Percentiles rank a stretch among this genome's conserved stretches.
Evolutionary conservation across 2,888 invertebrate genomes (phyloP).

Genomic region (Tubiluchus corallicola): DNA sequence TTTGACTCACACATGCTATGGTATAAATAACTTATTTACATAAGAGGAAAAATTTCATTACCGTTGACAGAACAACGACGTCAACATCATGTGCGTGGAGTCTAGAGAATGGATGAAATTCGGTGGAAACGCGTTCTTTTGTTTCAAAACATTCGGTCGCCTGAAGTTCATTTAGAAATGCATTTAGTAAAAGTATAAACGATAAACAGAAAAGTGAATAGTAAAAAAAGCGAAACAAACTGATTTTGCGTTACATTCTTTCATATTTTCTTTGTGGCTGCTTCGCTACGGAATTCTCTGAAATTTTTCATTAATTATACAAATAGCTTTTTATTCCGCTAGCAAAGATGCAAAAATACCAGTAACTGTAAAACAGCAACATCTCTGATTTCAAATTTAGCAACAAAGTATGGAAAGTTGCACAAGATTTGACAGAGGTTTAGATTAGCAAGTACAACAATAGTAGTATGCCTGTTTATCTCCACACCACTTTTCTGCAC

Average conservation of each 20-base stretch:
- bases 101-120: constrained; percentile 98
- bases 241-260: not conserved
- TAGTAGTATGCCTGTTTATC: no score
- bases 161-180: constrained; percentile 14
- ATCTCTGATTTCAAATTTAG: no score
- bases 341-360: no score
- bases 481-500: no score
- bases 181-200: not conserved
- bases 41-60: constrained; percentile 9
- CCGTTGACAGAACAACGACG: constrained; percentile 61
- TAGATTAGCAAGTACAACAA: no score
- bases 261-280: no score
- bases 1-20: not conserved
- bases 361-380: no score
- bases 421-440: no score
- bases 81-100: constrained; percentile 98
- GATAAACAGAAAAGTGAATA: not conserved
- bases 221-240: not conserved
- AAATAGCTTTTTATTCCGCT: no score
- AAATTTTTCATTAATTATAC: no score
- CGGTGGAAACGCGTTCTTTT: constrained; percentile 83
- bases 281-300: no score
- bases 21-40: not conserved
- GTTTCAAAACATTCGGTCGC: constrained; percentile 28
- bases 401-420: no score